phyloP scores from a whole-genome alignment of 2,113 vertebrate species.

The Sebastes fasciatus region DNA sequence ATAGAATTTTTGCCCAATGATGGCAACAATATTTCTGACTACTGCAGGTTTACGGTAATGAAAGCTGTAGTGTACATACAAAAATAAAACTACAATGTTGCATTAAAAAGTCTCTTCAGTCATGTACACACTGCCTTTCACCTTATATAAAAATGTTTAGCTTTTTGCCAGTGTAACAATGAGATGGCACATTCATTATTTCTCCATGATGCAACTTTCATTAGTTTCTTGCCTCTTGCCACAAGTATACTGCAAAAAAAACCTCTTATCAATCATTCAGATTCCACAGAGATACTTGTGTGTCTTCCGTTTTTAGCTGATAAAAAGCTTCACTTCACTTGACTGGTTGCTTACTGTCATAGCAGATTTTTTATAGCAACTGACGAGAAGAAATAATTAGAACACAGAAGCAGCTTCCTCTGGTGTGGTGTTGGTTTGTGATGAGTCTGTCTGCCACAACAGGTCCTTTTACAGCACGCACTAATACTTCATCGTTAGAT shows the following conservation, averaged over 20 bases:
- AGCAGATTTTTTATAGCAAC: constrained; percentile 9
- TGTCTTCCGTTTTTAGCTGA: not conserved
- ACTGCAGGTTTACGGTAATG: not conserved
- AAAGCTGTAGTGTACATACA: not conserved
- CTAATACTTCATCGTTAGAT: not conserved
- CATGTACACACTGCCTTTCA: not conserved
- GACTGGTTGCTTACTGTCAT: not conserved
- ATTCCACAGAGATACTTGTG: too few relatives aligned
- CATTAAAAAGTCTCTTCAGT: not conserved
- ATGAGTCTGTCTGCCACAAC: not conserved
- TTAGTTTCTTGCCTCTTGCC: not conserved
- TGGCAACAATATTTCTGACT: too few relatives aligned
- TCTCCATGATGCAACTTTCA: not conserved
- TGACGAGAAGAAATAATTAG: constrained; percentile 25
- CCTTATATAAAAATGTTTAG: not conserved
- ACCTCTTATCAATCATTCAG: not conserved
- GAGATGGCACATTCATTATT: not conserved
- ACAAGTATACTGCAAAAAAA: not conserved
- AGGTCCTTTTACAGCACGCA: not conserved
- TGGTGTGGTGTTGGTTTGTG: constrained; percentile 23
- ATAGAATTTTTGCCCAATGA: too few relatives aligned
- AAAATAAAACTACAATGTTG: not conserved
- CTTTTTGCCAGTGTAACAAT: not conserved
- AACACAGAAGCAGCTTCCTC: constrained; percentile 48
- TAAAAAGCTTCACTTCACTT: constrained; percentile 1